Evolutionary conservation across 1,140 invertebrate genomes (phyloP), one percentile per base, ranked within the genome.

Genomic region (Heterodera schachtii): DNA sequence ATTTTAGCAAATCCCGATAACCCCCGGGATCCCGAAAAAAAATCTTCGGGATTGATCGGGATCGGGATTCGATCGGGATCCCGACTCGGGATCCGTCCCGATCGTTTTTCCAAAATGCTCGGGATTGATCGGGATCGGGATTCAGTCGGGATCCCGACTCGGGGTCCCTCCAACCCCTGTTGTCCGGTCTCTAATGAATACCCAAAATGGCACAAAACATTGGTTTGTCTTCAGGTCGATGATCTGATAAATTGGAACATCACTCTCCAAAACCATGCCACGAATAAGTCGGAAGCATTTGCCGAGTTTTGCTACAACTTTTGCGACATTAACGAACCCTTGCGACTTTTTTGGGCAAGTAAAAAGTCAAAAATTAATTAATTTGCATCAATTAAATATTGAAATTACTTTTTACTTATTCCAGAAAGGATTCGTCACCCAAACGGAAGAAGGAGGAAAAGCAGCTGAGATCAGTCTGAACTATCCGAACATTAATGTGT

Each of bases 321-420:
- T 78, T 89, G 88, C 74, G 81, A 76, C 60, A 84, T 87, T 13
- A 89, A 89, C 75, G 88, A 89, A 73, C 88, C 88, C 3, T 70
- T 89, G 73, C 57, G 86, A 75, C 73, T 60, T 64, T 85, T 85
- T 70, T 70, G 84, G 78, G 84, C 73, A 70, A 60, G 84, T 67
- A 64, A 47, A 70, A 16, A 57, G 31, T 75, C 21, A 43, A 6
- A 6, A 75, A 49, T 16, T 75, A 75, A 75, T 31, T 31, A 1
- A 31, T 21, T 74, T 74, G 31, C 8, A 8, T 52, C n/a, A 41
- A 41, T 73, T 16, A 46, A 75, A 31, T 31, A 0, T 75, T 21
- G 0, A 47, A 75, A 47, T 57, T 11, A 19, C 41, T 75, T 75
- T 60, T 52, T 49, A 49, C 52, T 47, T 19, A 75, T 16, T 75